Conservation (phyloP, 2,888 invertebrate species). For the Drosophila yooni region DNA sequence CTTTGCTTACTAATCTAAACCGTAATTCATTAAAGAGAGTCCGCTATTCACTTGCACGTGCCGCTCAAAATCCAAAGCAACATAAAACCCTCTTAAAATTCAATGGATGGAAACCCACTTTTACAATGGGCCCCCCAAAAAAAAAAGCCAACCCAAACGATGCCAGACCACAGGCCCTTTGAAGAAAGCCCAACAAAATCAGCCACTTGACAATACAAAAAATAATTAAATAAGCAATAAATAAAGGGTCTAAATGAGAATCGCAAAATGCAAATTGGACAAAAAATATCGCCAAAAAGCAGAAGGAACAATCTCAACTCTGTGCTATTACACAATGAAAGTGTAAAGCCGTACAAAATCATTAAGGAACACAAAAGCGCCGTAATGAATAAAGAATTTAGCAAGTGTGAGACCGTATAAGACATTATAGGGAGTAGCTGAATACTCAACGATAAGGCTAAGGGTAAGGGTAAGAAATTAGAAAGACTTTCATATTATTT, state of each 20-base stretch:
- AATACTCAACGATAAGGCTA: not conserved
- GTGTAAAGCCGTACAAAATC: conserved; percentile 73
- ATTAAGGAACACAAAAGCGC: conserved; percentile 65
- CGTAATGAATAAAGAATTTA: conserved; percentile 55
- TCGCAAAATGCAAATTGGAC: conserved; percentile 69
- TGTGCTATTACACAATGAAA: conserved; percentile 29
- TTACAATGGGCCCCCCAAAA: conserved; percentile 11
- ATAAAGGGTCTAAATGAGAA: conserved; percentile 68
- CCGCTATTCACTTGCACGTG: conserved; percentile 54
- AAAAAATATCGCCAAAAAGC: conserved; percentile 46
- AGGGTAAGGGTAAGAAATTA: not conserved
- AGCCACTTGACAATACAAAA: conserved; percentile 76
- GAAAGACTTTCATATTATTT: not conserved
- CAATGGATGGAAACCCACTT: conserved; percentile 14
- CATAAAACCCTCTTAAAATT: conserved; percentile 28
- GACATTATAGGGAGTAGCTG: not conserved
- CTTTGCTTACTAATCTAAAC: conserved; percentile 36
- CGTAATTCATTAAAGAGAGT: conserved; percentile 43
- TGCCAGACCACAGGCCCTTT: conserved; percentile 38
- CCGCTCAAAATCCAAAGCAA: conserved; percentile 26
- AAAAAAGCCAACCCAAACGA: conserved; percentile 38
- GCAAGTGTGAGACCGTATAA: conserved; percentile 25
- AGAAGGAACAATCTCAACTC: conserved; percentile 35
- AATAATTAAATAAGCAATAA: conserved; percentile 79
- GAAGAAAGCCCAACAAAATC: conserved; percentile 50